Base-by-base conservation (phyloP, 35 echinoderm and acorn worm genomes). In the Holothuria glaberrima region DNA sequence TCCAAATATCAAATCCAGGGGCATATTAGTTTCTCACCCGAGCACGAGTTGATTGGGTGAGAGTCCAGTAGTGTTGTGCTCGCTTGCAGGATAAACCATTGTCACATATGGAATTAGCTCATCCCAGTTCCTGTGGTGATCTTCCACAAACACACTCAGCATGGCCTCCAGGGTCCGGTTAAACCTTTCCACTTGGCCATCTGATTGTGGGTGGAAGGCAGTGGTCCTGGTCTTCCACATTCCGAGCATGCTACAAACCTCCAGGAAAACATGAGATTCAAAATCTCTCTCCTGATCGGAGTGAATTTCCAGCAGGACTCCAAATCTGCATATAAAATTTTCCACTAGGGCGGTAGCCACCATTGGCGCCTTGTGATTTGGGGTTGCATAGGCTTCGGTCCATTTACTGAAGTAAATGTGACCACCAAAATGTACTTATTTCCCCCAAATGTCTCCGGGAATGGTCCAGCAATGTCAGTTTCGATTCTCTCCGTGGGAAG, bases 181-280 rank as follows among this genome's bases (percentile, higher is more conserved):
- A 41, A 90, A 93, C 14, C 87, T 48, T 58, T 93, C 91, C 48
- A 94, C 78, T 21, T 91, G 65, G 10, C 92, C 92, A 72, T 90
- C 88, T 16, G 87, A 90, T 71, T 90, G 75, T 6, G 74, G 74
- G 32, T 86, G 74, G 38, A 63, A 90, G 1, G 78, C 68, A 2
- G 80, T 71, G 17, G 92, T 94, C 9, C 75, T 30, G 41, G 88
- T 90, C 59, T 94, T 94, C 17, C 28, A 22, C 1, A 86, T 91
- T 9, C 80, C 88, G 20, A 90, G 52, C 12, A 91, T 24, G 0
- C 33, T 14, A 73, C 89, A 94, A 70, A 94, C 80, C 34, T 91
- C 92, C 26, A 61, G 44, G 81, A 94, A 94, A 12, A 94, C 80
- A 0, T 78, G 30, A 6, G 93, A 94, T 54, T 86, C 80, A 65